phyloP scores from a whole-genome alignment of 2,113 vertebrate species.

The Otolemur garnettii region DNA sequence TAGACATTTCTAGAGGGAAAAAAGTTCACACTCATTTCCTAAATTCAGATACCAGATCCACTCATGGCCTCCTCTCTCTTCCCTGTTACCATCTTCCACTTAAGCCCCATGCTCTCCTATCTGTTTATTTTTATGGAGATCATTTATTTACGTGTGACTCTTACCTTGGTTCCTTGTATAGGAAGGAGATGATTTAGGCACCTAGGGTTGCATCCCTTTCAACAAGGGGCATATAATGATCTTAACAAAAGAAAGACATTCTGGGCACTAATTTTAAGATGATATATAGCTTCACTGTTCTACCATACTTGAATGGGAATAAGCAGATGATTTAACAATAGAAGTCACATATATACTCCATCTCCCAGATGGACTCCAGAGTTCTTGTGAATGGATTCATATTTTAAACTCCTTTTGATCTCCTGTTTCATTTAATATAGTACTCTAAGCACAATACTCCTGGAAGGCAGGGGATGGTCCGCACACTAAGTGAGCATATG shows the following conservation, averaged over 20 bases:
- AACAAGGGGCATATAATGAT: neutral
- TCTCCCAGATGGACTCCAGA: neutral
- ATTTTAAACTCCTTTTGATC: neutral
- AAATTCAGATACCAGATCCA: neutral
- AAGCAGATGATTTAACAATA: neutral
- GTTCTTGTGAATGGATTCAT: slow-evolving; percentile 35
- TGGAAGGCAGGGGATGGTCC: neutral
- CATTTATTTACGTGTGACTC: neutral
- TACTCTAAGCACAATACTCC: neutral
- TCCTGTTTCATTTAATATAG: neutral
- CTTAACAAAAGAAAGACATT: slow-evolving; percentile 37
- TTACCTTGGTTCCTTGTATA: neutral
- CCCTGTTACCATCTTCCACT: neutral
- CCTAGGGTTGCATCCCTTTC: neutral
- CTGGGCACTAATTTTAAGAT: neutral
- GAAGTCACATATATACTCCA: neutral
- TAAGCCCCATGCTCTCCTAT: neutral
- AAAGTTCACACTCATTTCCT: neutral
- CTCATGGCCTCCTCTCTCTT: neutral
- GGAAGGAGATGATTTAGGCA: neutral
- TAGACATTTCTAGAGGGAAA: neutral
- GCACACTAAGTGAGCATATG: slow-evolving; percentile 38
- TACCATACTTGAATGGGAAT: neutral
- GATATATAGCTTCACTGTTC: slow-evolving; percentile 19
- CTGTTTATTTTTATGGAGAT: neutral